These are phyloP conservation scores for Bombus sylvicola DNA, from an alignment of 1,140 invertebrate genomes.

Conservation along the genomic window DNA sequence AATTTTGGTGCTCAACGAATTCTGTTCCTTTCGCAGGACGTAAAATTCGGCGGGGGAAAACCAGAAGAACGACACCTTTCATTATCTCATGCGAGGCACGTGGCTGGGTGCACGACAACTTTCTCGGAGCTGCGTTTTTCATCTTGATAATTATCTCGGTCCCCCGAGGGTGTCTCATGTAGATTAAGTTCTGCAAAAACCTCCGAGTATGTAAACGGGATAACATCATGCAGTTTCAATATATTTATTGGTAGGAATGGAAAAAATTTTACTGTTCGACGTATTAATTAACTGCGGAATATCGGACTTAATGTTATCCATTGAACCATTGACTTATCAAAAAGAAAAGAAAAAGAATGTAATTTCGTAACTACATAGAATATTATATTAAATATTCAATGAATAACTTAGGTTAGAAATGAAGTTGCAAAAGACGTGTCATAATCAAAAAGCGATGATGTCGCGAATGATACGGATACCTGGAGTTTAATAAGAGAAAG, in stretches of 20 bases:
- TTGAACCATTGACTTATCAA: background rate
- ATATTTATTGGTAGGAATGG: constrained; percentile 2
- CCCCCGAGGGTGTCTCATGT: constrained; percentile 55
- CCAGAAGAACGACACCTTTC: constrained; percentile 62
- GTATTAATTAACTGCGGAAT: constrained; percentile 14
- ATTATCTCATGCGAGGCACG: constrained; percentile 68
- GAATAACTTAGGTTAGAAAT: background rate
- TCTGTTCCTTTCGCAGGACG: constrained; percentile 24
- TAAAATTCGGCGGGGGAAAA: constrained; percentile 44
- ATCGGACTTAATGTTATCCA: too few relatives aligned
- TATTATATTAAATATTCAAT: background rate
- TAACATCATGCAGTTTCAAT: constrained; percentile 26
- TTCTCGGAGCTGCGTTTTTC: constrained; percentile 67
- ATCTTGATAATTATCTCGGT: constrained; percentile 65
- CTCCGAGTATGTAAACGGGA: constrained; percentile 30
- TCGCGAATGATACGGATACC: background rate
- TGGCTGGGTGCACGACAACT: constrained; percentile 67
- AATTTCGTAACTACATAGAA: background rate
- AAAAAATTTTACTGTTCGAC: background rate
- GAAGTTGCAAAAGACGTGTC: background rate
- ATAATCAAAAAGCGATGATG: background rate
- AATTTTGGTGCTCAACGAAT: constrained; percentile 25
- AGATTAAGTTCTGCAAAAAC: constrained; percentile 64
- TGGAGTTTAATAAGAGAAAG: constrained; percentile 25
- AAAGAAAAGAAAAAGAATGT: background rate